Conservation (phyloP, 2,888 invertebrate species). For the Coenonympha glycerion region DNA sequence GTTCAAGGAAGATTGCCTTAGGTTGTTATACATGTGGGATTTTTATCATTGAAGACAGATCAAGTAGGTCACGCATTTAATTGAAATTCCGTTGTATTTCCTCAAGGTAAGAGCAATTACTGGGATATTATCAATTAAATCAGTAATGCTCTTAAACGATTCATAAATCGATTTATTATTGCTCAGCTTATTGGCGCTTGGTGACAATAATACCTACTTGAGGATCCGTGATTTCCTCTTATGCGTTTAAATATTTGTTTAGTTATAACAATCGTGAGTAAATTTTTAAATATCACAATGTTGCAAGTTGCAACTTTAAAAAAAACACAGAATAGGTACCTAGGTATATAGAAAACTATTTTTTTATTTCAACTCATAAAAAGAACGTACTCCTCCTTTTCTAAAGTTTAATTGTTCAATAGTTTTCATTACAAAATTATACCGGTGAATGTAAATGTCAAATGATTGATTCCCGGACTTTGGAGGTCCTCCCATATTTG, state of each 20-base stretch:
- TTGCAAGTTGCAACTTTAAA: too few species aligned
- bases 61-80: not conserved
- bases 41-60: not conserved
- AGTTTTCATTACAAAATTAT: not conserved
- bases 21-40: not conserved
- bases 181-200: not conserved
- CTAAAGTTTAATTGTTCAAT: too few species aligned
- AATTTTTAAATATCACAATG: too few species aligned
- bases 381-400: too few species aligned
- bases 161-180: not conserved
- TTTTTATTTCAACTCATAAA: too few species aligned
- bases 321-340: too few species aligned
- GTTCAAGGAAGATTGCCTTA: not conserved
- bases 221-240: too few species aligned
- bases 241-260: too few species aligned
- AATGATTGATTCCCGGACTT: not conserved
- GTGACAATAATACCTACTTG: not conserved
- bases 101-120: constrained; percentile 1
- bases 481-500: constrained; percentile 1
- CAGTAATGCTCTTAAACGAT: not conserved
- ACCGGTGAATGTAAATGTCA: not conserved
- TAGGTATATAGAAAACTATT: too few species aligned
- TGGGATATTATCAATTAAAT: not conserved
- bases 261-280: too few species aligned
- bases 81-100: not conserved